These are phyloP conservation scores for Pycnonotus jocosus DNA, from an alignment of 2,113 vertebrate genomes.

Conservation along the genomic window DNA sequence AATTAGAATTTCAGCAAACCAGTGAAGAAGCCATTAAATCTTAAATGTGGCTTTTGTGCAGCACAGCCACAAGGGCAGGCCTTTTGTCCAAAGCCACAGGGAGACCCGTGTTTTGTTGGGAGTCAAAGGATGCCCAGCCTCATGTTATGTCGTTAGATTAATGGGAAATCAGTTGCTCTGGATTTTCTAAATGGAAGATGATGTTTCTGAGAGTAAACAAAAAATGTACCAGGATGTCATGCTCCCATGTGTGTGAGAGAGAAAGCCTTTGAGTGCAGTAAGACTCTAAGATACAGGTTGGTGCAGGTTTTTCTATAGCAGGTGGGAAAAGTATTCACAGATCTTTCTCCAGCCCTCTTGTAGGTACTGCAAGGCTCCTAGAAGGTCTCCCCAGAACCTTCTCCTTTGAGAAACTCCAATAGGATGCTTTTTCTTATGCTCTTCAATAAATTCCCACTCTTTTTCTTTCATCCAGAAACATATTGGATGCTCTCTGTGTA, in stretches of 20 bases:
- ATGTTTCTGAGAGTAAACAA: not conserved
- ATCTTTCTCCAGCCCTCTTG: not conserved
- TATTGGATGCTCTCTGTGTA: not conserved
- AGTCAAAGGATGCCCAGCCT: not conserved
- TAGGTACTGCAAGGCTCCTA: not conserved
- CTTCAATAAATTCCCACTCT: not conserved
- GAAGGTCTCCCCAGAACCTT: not conserved
- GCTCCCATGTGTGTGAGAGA: not conserved
- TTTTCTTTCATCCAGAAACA: not conserved
- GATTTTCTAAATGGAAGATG: not conserved
- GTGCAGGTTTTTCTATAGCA: not conserved
- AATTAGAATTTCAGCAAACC: not conserved
- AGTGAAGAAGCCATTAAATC: not conserved
- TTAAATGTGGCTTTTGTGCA: not conserved
- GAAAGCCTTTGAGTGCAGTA: not conserved
- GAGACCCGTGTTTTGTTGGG: accelerated
- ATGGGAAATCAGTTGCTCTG: not conserved
- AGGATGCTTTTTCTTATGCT: not conserved
- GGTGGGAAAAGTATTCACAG: not conserved
- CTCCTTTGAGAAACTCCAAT: not conserved
- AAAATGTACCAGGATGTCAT: not conserved
- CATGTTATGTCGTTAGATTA: not conserved
- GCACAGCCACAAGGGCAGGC: not conserved
- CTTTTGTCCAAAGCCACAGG: not conserved
- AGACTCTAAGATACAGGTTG: not conserved